Percentiles rank a stretch among this genome's conserved stretches.
Conservation (phyloP, 1,140 invertebrate genomes). For the Eurytemora carolleeae region DNA sequence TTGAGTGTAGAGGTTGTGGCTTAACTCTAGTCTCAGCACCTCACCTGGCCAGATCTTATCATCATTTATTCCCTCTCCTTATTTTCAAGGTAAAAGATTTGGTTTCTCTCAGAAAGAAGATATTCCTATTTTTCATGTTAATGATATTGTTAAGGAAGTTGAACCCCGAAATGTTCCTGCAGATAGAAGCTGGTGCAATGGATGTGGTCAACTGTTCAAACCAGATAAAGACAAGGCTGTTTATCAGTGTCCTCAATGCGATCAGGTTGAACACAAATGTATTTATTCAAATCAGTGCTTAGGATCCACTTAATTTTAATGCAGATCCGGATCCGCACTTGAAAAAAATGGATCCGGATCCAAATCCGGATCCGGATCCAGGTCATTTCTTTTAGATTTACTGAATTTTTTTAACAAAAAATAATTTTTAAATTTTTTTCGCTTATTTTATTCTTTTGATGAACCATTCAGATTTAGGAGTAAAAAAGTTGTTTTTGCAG, state of each 20-base stretch:
- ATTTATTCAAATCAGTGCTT: too few relatives aligned
- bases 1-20: conserved; percentile 84
- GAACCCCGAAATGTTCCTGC: background rate
- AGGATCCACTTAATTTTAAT: too few relatives aligned
- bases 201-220: conserved; percentile 18
- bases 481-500: too few relatives aligned
- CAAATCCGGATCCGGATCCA: too few relatives aligned
- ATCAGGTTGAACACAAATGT: background rate
- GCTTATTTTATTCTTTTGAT: background rate
- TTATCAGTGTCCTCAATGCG: conserved; percentile 23
- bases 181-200: background rate
- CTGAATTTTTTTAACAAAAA: too few relatives aligned
- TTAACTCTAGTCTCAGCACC: conserved; percentile 91
- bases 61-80: conserved; percentile 81
- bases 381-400: too few relatives aligned
- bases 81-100: conserved; percentile 45
- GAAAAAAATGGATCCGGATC: too few relatives aligned
- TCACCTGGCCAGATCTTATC: conserved; percentile 87
- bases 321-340: too few relatives aligned
- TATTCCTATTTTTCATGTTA: background rate
- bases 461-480: background rate
- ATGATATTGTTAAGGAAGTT: background rate
- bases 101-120: background rate
- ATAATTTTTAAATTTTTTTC: too few relatives aligned
- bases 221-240: background rate